Evolutionary conservation across 2,888 invertebrate species (phyloP), one percentile per base, ranked within the genome.

Genomic region (Phyllotreta cruciferae): DNA sequence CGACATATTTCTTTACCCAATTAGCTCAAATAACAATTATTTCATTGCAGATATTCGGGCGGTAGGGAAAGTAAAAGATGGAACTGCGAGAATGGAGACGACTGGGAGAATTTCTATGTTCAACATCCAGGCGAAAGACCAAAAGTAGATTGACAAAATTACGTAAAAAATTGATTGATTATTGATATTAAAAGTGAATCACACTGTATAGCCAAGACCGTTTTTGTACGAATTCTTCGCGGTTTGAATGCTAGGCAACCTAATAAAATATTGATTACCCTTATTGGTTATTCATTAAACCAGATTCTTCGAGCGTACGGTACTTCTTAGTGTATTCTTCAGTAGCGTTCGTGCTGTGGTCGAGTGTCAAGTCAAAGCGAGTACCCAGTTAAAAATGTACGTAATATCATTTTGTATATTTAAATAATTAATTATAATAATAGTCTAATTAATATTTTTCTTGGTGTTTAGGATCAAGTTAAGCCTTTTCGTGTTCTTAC

Each of bases 41-140:
- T 44, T 7, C 14, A 44, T 49, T 35, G 11, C 3, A 41, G 58
- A 6, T 67, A 65, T 34, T 54, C 45, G 13, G 54, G 52, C n/a
- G 68, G 66, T 6, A 62, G 54, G 10, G 64, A 66, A 39, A 36
- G 58, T 0, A 62, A 56, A 37, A 64, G 60, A 37, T 70, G 70
- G 70, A 36, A 13, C 1, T 70, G 70, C 41, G 70, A 70, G 42
- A 70, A 70, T 42, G 52, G 49, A 37, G 60, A 58, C 7, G 69
- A 70, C 3, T 70, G 70, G 70, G 63, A 63, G 5, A 37, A 24
- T 34, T 70, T 67, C 45, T 64, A 49, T 35, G 41, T 35, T 4
- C 10, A 55, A 9, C 52, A 66, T 63, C 69, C 69, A 8, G 60
- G 60, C 3, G 62, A 66, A 41, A 50, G 45, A 10, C 52, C 52